A percentile compares a stretch with the other conserved stretches of the same genome.
phyloP scores from a whole-genome alignment of 2,888 invertebrate genomes.

The Euspilapteryx auroguttella region DNA sequence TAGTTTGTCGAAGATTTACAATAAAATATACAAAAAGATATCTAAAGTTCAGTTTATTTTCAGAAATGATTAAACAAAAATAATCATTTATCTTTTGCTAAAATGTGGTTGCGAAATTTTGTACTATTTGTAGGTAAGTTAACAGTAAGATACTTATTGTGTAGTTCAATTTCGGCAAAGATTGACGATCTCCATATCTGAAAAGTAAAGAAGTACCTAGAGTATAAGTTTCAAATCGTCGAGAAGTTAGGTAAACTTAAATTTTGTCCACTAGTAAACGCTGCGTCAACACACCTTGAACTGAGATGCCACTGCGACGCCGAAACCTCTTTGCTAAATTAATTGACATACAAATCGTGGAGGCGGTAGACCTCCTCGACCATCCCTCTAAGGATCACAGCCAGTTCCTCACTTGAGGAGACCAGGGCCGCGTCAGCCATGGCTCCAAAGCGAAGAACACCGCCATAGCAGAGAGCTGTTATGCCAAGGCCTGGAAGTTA shows the following conservation, averaged over 20 bases:
- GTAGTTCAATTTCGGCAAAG: background rate
- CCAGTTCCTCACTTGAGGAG: slow-evolving; percentile 21
- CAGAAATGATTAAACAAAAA: no score
- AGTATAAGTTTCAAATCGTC: no score
- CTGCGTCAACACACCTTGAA: background rate
- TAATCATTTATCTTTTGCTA: background rate
- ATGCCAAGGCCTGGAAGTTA: slow-evolving; percentile 41
- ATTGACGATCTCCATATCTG: background rate
- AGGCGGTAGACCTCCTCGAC: slow-evolving; percentile 26
- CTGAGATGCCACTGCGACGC: background rate
- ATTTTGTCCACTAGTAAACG: no score
- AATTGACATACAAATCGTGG: slow-evolving; percentile 15
- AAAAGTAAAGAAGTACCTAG: background rate
- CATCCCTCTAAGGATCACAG: slow-evolving; percentile 32
- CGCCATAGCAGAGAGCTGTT: slow-evolving; percentile 47
- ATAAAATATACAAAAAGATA: no score
- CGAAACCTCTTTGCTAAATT: background rate
- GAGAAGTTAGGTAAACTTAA: no score
- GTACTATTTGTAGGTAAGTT: background rate
- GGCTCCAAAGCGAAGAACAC: slow-evolving; percentile 40
- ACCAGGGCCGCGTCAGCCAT: slow-evolving; percentile 43
- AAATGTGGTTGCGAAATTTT: background rate
- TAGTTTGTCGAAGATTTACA: no score
- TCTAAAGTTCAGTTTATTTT: no score
- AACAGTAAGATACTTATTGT: background rate